These are phyloP conservation scores for Sphyrna mokarran DNA, from an alignment of 2,113 vertebrate genomes.

Conservation along the genomic window DNA sequence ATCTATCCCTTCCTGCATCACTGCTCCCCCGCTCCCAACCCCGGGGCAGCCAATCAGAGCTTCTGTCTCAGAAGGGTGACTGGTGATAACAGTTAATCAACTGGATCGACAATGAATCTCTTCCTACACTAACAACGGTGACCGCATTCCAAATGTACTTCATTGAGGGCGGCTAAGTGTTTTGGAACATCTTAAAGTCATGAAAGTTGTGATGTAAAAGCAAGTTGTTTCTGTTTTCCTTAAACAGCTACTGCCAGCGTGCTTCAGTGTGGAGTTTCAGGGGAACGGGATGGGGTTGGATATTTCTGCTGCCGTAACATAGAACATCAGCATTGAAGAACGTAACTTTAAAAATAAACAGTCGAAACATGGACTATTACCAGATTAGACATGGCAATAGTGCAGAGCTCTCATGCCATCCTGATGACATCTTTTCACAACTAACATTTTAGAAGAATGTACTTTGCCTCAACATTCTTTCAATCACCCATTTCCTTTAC, in stretches of 20 bases:
- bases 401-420: background rate
- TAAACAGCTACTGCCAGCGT: background rate
- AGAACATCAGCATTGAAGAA: background rate
- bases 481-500: background rate
- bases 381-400: background rate
- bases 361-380: too few relatives aligned
- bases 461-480: background rate
- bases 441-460: background rate
- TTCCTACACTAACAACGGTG: background rate
- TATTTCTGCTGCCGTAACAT: background rate
- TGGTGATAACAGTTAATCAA: background rate
- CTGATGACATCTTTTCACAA: background rate
- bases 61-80: background rate
- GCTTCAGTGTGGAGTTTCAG: background rate
- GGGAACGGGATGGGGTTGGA: background rate
- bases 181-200: background rate
- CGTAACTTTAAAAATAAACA: background rate
- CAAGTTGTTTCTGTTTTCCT: background rate
- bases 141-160: background rate
- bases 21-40: background rate
- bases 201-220: background rate
- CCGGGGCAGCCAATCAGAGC: too few relatives aligned
- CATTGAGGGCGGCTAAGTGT: too few relatives aligned
- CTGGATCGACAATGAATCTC: background rate
- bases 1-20: background rate